Base-by-base conservation (phyloP, 2,797 vertebrate genomes). In the Iguana delicatissima region DNA sequence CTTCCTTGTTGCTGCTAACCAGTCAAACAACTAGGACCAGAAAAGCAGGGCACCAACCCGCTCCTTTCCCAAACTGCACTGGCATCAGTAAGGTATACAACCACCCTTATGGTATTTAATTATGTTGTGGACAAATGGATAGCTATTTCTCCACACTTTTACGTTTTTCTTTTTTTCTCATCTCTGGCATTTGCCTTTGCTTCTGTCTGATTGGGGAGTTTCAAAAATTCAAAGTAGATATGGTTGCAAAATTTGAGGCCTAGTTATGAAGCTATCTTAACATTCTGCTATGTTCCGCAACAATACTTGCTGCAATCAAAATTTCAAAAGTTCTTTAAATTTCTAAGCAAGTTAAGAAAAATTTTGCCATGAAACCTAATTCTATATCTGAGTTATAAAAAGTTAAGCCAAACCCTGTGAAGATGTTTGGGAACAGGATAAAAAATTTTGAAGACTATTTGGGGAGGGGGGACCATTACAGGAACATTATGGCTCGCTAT, bases 401-500 rank as follows among this genome's bases (percentile, higher is more conserved):
- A 79, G 2, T 79, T 86, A 1, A 79, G 16, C 4, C 9, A 85
- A 10, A n/a, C 4, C 29, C 6, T 46, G 9, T 42, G 69, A 29
- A 42, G 0, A 20, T 46, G 32, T 32, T 64, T 1, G 20, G 22
- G 22, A 73, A 35, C 29, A 9, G 13, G 0, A 13, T 46, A 74
- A 52, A 85, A 20, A 79, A 22, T 4, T 29, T 94, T 91, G 84
- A 0, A 73, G 90, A 96, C 92, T 89, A 94, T 80, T 82, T 85
- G 50, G 72, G 95, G 92, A 91, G 92, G 92, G 93, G 92, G 93
- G 57, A 95, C 81, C 94, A 94, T 89, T 92, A 94, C 88, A 94
- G 80, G 93, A 93, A 92, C 42, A 96, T 94, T 91, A 92, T 90
- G 91, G 94, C 84, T 76, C 92, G 92, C 90, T 93, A 92, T 89